Evolutionary conservation across 30 jellyfish, hydroid and myxozoan species (phyloP).

Genomic region (Turritopsis dohrnii): DNA sequence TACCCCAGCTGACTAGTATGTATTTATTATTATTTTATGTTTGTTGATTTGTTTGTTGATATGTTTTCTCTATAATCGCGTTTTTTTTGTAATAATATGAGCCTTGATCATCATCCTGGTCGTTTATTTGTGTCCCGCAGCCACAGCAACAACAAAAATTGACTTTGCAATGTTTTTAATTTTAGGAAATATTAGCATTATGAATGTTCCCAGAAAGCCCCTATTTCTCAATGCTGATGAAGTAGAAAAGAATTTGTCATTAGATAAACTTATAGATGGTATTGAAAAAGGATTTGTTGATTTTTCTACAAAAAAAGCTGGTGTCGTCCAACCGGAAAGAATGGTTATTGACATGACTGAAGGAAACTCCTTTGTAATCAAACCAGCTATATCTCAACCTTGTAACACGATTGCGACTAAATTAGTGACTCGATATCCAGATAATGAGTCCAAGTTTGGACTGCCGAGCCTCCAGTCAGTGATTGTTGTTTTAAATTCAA

Average conservation of each 20-base stretch:
- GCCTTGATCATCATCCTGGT: too few relatives aligned
- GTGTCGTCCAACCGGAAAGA: conserved; percentile 32
- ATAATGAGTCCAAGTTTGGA: conserved; percentile 7
- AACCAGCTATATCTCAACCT: conserved; percentile 20
- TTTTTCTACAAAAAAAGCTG: conserved; percentile 19
- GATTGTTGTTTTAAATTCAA: conserved; percentile 54
- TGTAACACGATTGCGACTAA: conserved; percentile 6
- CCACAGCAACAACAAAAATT: too few relatives aligned
- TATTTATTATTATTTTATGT: too few relatives aligned
- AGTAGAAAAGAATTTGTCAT: not conserved
- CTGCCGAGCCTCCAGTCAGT: conserved; percentile 76
- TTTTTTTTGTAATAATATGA: too few relatives aligned
- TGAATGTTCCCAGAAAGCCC: not conserved
- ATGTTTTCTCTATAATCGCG: too few relatives aligned
- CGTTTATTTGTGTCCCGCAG: too few relatives aligned
- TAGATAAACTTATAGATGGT: conserved; percentile 17
- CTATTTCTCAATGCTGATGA: not conserved
- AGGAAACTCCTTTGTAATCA: conserved; percentile 10
- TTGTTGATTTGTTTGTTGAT: too few relatives aligned
- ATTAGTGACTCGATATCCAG: conserved; percentile 23
- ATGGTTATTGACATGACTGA: conserved; percentile 16
- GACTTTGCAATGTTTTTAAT: not conserved
- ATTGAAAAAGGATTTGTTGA: conserved; percentile 28
- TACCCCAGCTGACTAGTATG: too few relatives aligned
- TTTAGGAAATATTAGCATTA: not conserved